Base-by-base conservation (phyloP, 2,888 invertebrate genomes). In the Acanthacorydalis orientalis region DNA sequence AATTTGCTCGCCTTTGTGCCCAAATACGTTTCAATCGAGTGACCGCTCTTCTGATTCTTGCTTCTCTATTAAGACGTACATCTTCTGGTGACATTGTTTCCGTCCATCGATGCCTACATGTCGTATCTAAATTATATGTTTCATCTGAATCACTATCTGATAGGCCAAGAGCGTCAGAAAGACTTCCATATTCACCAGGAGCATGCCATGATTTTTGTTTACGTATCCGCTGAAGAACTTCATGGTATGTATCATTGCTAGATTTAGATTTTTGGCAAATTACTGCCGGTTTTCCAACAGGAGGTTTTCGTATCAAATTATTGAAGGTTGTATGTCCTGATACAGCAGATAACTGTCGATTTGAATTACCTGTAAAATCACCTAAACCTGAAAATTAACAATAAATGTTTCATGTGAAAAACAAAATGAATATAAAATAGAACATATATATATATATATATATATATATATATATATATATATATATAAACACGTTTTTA, bases 181-280 rank as follows among this genome's bases (percentile, higher is more conserved):
- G 31, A 38, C 31, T 46, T 11, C 46, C 46, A 31, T 23, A 33
- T 23, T 31, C 32, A 31, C 32, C 14, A 14, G 48, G 44, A 4
- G 43, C 43, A 38, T 49, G 45, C 42, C 42, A 42, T 16, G 32
- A 15, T 6, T 33, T 40, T 9, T 12, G 16, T 9, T 39, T 31
- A 38, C 50, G 49, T 63, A 65, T 64, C 62, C 64, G 60, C 48
- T 65, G 64, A 38, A 65, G 53, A 9, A 61, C 59, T 56, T 65
- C 66, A 52, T 65, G 64, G 51, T 64, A 63, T 52, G 61, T 61
- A 42, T 57, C 51, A 49, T 56, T 59, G 2, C 44, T 42, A 14
- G 49, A 39, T 32, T 49, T 32, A n/a, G 50, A 48, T 33, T 47
- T 40, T 8, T 48, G 44, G 15, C 48, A 44, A 11, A 46, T 42